Conservation (phyloP, 2,888 invertebrate species). For the Idaea straminata region DNA sequence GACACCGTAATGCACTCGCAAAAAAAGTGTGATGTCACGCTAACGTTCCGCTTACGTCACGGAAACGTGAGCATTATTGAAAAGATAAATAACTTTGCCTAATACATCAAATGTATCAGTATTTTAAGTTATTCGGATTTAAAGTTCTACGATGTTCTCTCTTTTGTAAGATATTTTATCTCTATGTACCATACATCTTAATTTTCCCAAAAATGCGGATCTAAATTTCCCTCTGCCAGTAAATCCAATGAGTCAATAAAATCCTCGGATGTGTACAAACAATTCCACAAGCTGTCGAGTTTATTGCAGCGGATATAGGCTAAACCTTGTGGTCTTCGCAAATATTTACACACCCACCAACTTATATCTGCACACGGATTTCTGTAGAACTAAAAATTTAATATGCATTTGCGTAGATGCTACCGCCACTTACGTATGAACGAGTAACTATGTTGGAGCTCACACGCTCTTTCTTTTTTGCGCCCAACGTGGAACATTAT, state of each 20-base stretch:
- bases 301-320: constrained; percentile 8
- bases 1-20: too few relatives aligned
- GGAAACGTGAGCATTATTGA: too few relatives aligned
- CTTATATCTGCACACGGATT: not conserved
- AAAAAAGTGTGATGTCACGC: too few relatives aligned
- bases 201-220: not conserved
- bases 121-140: too few relatives aligned
- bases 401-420: not conserved
- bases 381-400: not conserved
- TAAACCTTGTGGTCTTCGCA: constrained; percentile 19
- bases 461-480: constrained; percentile 9
- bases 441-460: not conserved
- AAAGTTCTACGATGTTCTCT: too few relatives aligned
- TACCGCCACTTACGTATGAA: not conserved
- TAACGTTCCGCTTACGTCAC: too few relatives aligned
- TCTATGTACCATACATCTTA: not conserved
- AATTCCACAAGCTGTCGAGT: constrained; percentile 4
- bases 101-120: too few relatives aligned
- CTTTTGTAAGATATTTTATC: not conserved
- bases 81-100: too few relatives aligned
- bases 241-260: not conserved
- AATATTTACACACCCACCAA: constrained; percentile 15
- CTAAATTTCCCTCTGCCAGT: not conserved
- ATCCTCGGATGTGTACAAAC: not conserved
- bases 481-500: constrained; percentile 16